Percentiles rank a stretch among this genome's conserved stretches.
Conservation (phyloP, 2,797 vertebrate genomes). For the Pseudocheirus occidentalis region DNA sequence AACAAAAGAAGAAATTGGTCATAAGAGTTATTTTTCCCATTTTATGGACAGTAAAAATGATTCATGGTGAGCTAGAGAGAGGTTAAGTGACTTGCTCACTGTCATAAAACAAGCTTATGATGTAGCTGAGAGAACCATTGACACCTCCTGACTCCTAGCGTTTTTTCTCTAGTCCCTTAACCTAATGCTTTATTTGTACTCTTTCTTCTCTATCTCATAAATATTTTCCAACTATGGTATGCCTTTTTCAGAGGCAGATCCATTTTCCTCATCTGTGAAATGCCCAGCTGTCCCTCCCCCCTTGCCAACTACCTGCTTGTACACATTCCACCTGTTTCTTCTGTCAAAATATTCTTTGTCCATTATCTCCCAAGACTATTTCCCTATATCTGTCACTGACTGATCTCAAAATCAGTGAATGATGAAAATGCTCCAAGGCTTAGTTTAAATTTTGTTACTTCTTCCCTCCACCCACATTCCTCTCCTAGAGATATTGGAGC, state of each 20-base stretch:
- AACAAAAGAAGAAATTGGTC: conserved; percentile 5
- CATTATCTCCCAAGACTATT: conserved; percentile 12
- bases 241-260: not conserved
- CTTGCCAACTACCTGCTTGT: not conserved
- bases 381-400: not conserved
- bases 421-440: not conserved
- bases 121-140: conserved; percentile 9
- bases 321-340: not conserved
- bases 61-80: conserved; percentile 35
- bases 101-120: conserved; percentile 43
- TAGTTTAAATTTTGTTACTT: not conserved
- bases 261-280: no score
- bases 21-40: conserved; percentile 6
- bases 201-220: not conserved
- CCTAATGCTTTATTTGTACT: not conserved
- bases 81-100: conserved; percentile 45
- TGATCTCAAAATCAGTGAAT: conserved; percentile 14
- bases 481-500: not conserved
- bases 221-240: not conserved
- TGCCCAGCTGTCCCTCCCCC: not conserved
- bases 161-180: not conserved
- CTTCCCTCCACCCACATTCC: not conserved
- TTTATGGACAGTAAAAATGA: conserved; percentile 38
- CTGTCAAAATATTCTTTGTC: conserved; percentile 5
- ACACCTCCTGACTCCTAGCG: not conserved